phyloP scores from a whole-genome alignment of 2,113 vertebrate genomes.

The Myiopsitta monachus region DNA sequence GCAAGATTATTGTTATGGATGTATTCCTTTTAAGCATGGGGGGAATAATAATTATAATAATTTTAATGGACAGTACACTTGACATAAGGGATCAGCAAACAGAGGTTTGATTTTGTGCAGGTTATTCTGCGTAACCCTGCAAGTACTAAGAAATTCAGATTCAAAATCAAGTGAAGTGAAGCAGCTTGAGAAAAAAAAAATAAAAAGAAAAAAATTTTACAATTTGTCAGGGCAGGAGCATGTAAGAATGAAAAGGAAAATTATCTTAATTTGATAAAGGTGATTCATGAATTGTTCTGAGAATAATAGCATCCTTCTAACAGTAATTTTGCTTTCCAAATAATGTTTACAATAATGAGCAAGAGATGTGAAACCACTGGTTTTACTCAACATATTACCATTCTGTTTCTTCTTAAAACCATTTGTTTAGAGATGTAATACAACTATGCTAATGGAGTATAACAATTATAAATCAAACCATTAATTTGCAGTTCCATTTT shows the following conservation, averaged over 20 bases:
- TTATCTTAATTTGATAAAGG: background rate
- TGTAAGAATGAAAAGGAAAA: background rate
- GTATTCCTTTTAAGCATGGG: background rate
- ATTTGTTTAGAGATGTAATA: background rate
- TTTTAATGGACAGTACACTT: background rate
- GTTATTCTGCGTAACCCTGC: background rate
- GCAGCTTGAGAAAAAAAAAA: background rate
- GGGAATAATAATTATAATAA: background rate
- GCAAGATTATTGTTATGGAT: background rate
- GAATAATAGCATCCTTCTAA: background rate
- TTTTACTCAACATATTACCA: background rate
- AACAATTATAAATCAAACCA: background rate
- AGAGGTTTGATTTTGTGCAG: background rate
- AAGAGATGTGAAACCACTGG: background rate
- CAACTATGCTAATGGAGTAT: background rate
- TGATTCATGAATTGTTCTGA: background rate
- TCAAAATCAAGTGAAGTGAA: background rate
- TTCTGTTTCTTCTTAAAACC: background rate
- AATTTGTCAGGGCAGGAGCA: background rate
- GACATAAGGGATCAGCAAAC: background rate
- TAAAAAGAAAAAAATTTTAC: background rate
- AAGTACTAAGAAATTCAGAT: background rate
- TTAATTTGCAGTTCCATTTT: background rate
- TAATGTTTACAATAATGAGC: background rate
- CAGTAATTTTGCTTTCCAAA: background rate